Evolutionary conservation across 2,888 invertebrate genomes (phyloP).

Genomic region (Ophonus ardosiacus): DNA sequence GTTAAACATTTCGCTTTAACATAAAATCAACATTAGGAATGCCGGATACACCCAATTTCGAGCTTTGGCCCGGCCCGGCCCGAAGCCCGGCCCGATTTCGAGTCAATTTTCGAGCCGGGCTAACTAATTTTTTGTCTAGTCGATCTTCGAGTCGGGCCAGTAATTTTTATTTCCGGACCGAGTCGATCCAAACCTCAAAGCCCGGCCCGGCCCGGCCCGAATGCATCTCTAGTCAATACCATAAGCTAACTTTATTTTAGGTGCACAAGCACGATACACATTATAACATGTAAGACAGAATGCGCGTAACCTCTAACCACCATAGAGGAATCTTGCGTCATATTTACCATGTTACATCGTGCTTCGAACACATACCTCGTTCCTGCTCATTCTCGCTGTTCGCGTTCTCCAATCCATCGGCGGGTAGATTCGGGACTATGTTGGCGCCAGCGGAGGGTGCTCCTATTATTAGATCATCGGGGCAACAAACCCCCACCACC

Average conservation of each 20-base stretch:
- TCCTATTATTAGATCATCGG: conserved; percentile 76
- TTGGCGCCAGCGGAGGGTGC: conserved; percentile 71
- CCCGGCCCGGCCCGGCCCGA: too few relatives aligned
- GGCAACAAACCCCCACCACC: conserved; percentile 87
- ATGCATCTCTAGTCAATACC: too few relatives aligned
- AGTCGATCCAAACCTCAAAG: too few relatives aligned
- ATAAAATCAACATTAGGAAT: too few relatives aligned
- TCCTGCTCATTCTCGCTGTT: background rate
- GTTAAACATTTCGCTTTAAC: too few relatives aligned
- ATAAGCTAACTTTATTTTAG: background rate
- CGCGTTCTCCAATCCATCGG: conserved; percentile 77
- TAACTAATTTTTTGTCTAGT: too few relatives aligned
- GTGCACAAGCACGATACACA: background rate
- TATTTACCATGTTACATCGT: background rate
- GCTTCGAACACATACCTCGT: background rate
- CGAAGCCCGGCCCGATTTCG: too few relatives aligned
- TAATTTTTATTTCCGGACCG: too few relatives aligned
- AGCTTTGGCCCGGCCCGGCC: too few relatives aligned
- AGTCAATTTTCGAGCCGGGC: too few relatives aligned
- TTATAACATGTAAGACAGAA: background rate
- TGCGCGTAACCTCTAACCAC: background rate
- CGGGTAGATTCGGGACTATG: conserved; percentile 75
- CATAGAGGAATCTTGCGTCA: background rate
- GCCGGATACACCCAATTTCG: too few relatives aligned
- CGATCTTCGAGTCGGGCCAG: too few relatives aligned